Base-by-base conservation (phyloP, 2,888 invertebrate species). In the Aproaerema taeniolella region DNA sequence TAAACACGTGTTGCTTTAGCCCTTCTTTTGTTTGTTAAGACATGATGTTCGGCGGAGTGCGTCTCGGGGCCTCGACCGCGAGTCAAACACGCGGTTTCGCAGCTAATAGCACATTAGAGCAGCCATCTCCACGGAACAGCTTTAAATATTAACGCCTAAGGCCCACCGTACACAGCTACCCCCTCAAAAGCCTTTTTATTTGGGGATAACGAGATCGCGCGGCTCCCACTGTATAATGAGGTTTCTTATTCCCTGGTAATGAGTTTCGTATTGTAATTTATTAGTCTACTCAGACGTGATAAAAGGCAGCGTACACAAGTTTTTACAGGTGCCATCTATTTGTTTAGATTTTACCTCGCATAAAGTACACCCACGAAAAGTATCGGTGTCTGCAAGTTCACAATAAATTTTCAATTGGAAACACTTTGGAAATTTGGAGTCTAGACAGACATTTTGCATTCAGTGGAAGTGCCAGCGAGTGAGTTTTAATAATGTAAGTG, bases 61-160 rank as follows among this genome's bases (percentile, higher is more conserved):
- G 11, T n/a, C 10, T 25, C n/a, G 24, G 26, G 29, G 17, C 29
- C 8, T n/a, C 20, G 11, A 10, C 31, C 7, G 30, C 44, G 55
- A 64, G 61, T 60, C 58, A 63, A 66, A 63, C 57, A 56, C 55
- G 65, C 58, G 66, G 68, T 61, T 66, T 51, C 53, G 57, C 50
- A 48, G 64, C 68, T 73, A 76, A 78, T 74, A 77, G 75, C 73
- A 70, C 77, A 78, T 79, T 77, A 79, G 72, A 72, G 66, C 58
- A 60, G 60, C 68, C 67, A 68, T 67, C 72, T 70, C 67, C 55
- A 50, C 60, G 53, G 60, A 61, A 58, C 55, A 61, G 64, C 63
- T 73, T 78, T 74, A 74, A 78, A 79, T 80, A 80, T 80, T 79
- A 73, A 78, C 71, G 70, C 67, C 56, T 43, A 42, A 46, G 61